phyloP scores from a whole-genome alignment of 2,797 vertebrate genomes.

The Neoniphon sammara region DNA sequence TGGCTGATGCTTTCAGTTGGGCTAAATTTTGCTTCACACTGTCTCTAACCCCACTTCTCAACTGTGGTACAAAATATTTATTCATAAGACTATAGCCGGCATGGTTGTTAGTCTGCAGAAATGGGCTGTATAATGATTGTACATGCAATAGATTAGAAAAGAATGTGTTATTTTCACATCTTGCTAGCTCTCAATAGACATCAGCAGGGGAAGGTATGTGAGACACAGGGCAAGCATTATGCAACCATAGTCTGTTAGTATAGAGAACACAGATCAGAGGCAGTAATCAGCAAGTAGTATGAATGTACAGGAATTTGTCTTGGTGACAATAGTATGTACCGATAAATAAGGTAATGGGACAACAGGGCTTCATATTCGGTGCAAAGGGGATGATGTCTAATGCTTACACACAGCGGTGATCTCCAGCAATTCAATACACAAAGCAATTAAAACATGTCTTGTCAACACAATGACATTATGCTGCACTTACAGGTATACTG shows the following conservation, averaged over 20 bases:
- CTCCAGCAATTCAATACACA: too few relatives aligned
- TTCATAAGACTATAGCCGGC: background rate
- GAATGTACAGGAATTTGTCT: background rate
- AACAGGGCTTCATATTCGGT: background rate
- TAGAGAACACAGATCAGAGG: too few relatives aligned
- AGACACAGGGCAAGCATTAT: background rate
- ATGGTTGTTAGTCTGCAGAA: background rate
- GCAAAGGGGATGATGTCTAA: too few relatives aligned
- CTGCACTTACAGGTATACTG: too few relatives aligned
- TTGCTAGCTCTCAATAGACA: too few relatives aligned
- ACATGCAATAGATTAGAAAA: background rate
- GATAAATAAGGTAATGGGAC: background rate
- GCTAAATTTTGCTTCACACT: slow-evolving; percentile 11
- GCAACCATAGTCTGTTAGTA: background rate
- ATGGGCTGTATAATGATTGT: background rate
- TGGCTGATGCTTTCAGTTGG: slow-evolving; percentile 22
- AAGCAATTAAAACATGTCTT: too few relatives aligned
- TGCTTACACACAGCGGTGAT: too few relatives aligned
- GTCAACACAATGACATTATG: too few relatives aligned
- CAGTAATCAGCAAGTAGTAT: background rate
- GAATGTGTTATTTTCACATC: too few relatives aligned
- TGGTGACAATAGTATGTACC: background rate
- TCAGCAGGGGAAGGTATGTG: too few relatives aligned
- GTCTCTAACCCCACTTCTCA: background rate
- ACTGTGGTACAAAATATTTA: background rate